A percentile compares a stretch with the other conserved stretches of the same genome.
Conservation (phyloP, 2,888 invertebrate species). For the Rhamnusium bicolor region DNA sequence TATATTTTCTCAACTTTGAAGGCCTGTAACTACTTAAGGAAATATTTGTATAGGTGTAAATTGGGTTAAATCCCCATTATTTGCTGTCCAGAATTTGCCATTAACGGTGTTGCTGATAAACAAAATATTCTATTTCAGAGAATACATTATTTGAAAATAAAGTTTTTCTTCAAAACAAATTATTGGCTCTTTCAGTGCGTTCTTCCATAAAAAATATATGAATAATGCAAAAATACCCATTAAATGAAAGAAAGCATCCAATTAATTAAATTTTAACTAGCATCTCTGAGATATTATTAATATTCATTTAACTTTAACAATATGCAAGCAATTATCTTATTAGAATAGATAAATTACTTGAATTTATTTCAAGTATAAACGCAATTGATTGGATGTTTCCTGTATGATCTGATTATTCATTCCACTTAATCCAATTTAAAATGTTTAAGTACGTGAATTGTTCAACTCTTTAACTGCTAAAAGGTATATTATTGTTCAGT, state of each 20-base stretch:
- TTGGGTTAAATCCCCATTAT: no score
- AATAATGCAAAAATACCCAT: no score
- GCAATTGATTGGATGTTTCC: conserved; percentile 33
- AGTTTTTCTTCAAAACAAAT: no score
- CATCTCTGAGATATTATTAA: not conserved
- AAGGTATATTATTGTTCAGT: conserved; percentile 10
- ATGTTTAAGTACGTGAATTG: conserved; percentile 30
- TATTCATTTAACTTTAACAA: conserved; percentile 6
- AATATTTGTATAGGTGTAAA: no score
- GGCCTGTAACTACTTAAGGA: no score
- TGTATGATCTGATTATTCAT: conserved; percentile 31
- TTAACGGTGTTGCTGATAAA: no score
- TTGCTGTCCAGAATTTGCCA: no score
- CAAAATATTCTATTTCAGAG: no score
- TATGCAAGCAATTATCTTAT: conserved; percentile 15
- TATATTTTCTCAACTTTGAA: no score
- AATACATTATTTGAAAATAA: no score
- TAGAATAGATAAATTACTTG: conserved; percentile 26
- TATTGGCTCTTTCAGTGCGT: no score
- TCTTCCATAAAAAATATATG: no score
- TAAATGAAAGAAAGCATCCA: not conserved
- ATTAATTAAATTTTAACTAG: not conserved
- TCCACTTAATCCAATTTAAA: conserved; percentile 33
- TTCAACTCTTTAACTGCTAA: conserved; percentile 1
- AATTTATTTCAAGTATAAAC: conserved; percentile 31